Conservation (phyloP, 2,797 vertebrate species). For the Meriones psammophilus region DNA sequence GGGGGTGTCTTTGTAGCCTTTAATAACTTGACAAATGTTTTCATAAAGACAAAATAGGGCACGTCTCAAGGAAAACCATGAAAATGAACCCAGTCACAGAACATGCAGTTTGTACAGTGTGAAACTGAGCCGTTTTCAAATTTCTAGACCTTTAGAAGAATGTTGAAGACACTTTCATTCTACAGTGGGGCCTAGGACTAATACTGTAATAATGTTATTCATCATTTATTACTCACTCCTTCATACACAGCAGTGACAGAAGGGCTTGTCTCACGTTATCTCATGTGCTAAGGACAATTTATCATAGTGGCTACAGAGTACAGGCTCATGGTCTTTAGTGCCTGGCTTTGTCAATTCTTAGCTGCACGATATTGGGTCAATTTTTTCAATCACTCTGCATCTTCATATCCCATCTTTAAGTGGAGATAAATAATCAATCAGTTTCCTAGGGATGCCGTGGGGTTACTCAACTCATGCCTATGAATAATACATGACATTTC, state of each 20-base stretch:
- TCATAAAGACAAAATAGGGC: not conserved
- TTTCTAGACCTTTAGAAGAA: not conserved
- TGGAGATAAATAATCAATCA: not conserved
- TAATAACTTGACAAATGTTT: constrained; percentile 7
- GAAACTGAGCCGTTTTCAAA: not conserved
- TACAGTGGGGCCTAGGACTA: not conserved
- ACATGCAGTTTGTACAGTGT: not conserved
- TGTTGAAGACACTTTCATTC: not conserved
- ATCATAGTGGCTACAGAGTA: not conserved
- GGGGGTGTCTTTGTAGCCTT: not conserved
- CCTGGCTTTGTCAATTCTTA: not conserved
- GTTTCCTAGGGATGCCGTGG: not conserved
- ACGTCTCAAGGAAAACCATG: not conserved
- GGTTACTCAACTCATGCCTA: not conserved
- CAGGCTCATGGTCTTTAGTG: not conserved
- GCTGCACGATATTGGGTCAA: not conserved
- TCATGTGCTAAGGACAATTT: not conserved
- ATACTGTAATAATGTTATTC: not conserved
- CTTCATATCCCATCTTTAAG: not conserved
- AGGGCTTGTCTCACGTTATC: not conserved
- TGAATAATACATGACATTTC: not conserved
- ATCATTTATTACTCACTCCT: not conserved
- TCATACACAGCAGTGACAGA: not conserved
- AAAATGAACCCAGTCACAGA: not conserved
- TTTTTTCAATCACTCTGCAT: not conserved